These are phyloP conservation scores for Lepilemur septentrionalis DNA, from an alignment of 2,797 vertebrate species.

Conservation along the genomic window DNA sequence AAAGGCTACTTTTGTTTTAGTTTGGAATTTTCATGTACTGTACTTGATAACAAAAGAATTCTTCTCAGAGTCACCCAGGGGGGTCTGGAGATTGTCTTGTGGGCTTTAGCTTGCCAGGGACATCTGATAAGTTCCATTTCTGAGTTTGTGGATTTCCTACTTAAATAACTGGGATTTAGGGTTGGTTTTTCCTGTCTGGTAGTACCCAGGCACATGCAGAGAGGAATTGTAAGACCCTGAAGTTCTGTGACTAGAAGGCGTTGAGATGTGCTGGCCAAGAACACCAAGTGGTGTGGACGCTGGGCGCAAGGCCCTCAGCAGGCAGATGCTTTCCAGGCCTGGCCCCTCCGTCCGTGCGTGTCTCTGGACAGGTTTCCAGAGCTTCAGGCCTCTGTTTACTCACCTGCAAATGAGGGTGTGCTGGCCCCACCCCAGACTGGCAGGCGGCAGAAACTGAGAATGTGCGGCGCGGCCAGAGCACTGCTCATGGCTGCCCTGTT, in stretches of 20 bases:
- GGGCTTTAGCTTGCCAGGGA: neutral
- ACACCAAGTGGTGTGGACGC: neutral
- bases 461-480: accelerated
- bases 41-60: neutral
- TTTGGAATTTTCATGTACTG: neutral
- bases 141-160: neutral
- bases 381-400: neutral
- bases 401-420: neutral
- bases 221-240: neutral
- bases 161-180: neutral
- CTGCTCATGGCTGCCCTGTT: neutral
- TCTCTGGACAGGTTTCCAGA: neutral
- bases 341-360: neutral
- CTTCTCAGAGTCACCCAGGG: neutral
- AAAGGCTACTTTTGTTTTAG: neutral
- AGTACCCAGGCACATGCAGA: neutral
- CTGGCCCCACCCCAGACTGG: neutral
- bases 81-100: neutral
- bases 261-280: neutral
- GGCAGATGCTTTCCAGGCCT: neutral
- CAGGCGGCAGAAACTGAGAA: neutral
- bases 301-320: neutral
- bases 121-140: neutral
- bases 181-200: neutral
- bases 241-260: neutral